Conservation (phyloP, 2,797 vertebrate species). For the Columba guinea region DNA sequence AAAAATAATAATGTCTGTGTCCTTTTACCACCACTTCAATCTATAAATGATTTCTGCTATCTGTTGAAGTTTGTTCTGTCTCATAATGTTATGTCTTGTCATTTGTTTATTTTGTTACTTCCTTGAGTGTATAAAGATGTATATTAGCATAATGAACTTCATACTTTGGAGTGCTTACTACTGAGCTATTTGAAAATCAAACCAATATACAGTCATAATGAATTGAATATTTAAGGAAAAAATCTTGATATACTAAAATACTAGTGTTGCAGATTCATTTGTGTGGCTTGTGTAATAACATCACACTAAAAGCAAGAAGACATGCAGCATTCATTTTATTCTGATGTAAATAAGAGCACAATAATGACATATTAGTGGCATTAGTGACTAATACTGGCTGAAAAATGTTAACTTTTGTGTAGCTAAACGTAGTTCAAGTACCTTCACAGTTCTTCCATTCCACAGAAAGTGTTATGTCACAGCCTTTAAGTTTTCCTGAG, state of each 20-base stretch:
- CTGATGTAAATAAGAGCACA: neutral
- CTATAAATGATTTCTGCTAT: constrained; percentile 49
- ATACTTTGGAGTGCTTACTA: constrained; percentile 16
- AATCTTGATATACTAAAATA: neutral
- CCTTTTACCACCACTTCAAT: constrained; percentile 37
- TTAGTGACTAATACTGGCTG: neutral
- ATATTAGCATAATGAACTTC: constrained; percentile 43
- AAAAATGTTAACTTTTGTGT: neutral
- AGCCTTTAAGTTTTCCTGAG: neutral
- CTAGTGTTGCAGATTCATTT: neutral
- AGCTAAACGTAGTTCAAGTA: neutral
- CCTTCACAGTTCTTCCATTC: neutral
- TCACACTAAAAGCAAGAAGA: neutral
- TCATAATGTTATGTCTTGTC: constrained; percentile 45
- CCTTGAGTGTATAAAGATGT: constrained; percentile 18
- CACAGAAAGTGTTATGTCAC: neutral
- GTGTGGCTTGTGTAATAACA: neutral
- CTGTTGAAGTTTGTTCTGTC: constrained; percentile 47
- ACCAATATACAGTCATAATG: constrained; percentile 31
- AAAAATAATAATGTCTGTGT: constrained; percentile 48
- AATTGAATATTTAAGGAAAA: constrained; percentile 62
- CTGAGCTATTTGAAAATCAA: constrained; percentile 56
- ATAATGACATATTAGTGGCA: neutral
- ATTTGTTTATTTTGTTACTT: constrained; percentile 51
- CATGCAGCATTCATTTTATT: neutral